phyloP scores from a whole-genome alignment of 2,888 invertebrate species.

The Yponomeuta sedellus region DNA sequence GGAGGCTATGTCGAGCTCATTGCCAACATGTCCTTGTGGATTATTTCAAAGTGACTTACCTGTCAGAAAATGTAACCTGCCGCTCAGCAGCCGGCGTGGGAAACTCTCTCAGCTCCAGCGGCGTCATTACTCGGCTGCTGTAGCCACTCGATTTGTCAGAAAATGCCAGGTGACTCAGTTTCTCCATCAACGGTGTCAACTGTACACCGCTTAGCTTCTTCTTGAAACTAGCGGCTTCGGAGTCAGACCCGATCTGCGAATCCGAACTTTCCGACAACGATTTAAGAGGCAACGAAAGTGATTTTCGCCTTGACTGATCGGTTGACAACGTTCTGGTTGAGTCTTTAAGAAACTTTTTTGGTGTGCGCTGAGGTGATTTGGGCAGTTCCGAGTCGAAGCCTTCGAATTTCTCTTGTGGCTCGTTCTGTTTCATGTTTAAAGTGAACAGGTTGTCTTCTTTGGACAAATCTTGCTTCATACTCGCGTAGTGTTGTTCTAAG shows the following conservation, averaged over 20 bases:
- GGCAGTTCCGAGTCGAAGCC: slow-evolving; percentile 67
- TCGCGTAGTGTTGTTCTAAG: slow-evolving; percentile 79
- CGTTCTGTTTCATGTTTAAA: slow-evolving; percentile 53
- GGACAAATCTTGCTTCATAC: slow-evolving; percentile 61
- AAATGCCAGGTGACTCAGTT: slow-evolving; percentile 83
- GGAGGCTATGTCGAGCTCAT: too few species aligned
- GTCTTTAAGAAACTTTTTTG: slow-evolving; percentile 53
- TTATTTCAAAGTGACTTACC: slow-evolving; percentile 29
- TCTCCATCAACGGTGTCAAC: slow-evolving; percentile 88
- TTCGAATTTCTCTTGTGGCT: slow-evolving; percentile 58
- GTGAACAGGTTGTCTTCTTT: slow-evolving; percentile 65
- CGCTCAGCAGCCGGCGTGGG: slow-evolving; percentile 54
- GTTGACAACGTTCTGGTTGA: slow-evolving; percentile 42
- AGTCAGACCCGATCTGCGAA: slow-evolving; percentile 46
- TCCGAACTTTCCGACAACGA: slow-evolving; percentile 73
- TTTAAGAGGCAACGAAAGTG: slow-evolving; percentile 84
- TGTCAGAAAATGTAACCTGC: slow-evolving; percentile 54
- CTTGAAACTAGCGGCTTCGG: slow-evolving; percentile 55
- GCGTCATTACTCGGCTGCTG: slow-evolving; percentile 82
- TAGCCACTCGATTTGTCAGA: slow-evolving; percentile 82
- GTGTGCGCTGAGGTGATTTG: slow-evolving; percentile 60
- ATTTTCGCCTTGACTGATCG: slow-evolving; percentile 69
- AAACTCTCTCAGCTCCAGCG: slow-evolving; percentile 67
- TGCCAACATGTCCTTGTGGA: too few species aligned
- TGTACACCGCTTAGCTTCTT: slow-evolving; percentile 81